These are phyloP conservation scores for Myodes glareolus DNA, from an alignment of 2,113 vertebrate species.

Conservation along the genomic window DNA sequence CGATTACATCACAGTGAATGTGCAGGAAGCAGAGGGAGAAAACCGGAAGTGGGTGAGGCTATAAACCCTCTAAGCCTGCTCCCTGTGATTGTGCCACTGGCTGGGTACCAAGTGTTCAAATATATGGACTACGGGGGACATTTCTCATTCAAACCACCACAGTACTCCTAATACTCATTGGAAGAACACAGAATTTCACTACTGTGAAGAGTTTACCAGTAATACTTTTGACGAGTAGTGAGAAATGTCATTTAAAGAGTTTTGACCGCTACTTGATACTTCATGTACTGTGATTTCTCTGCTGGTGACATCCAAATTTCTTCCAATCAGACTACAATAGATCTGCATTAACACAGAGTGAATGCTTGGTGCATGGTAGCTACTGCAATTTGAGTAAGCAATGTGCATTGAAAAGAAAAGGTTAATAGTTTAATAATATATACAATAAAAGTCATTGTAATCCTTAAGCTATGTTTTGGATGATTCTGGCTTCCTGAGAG, in stretches of 20 bases:
- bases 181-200: not conserved
- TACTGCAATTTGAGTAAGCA: accelerated
- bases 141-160: not conserved
- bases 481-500: not conserved
- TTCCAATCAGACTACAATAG: too few species aligned
- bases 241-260: too few species aligned
- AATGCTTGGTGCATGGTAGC: too few species aligned
- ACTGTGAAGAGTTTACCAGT: too few species aligned
- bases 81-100: not conserved
- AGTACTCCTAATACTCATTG: not conserved
- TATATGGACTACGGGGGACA: not conserved
- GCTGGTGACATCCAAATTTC: too few species aligned
- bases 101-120: not conserved
- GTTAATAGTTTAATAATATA: not conserved
- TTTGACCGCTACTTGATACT: too few species aligned
- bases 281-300: too few species aligned
- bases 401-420: not conserved
- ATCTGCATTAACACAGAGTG: too few species aligned
- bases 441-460: not conserved
- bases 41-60: not conserved
- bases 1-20: not conserved
- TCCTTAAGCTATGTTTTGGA: not conserved
- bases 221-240: too few species aligned
- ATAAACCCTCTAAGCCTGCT: not conserved
- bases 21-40: not conserved